Evolutionary conservation across 1,140 invertebrate genomes (phyloP), one percentile per base, ranked within the genome.

Genomic region (Drosophila varians): DNA sequence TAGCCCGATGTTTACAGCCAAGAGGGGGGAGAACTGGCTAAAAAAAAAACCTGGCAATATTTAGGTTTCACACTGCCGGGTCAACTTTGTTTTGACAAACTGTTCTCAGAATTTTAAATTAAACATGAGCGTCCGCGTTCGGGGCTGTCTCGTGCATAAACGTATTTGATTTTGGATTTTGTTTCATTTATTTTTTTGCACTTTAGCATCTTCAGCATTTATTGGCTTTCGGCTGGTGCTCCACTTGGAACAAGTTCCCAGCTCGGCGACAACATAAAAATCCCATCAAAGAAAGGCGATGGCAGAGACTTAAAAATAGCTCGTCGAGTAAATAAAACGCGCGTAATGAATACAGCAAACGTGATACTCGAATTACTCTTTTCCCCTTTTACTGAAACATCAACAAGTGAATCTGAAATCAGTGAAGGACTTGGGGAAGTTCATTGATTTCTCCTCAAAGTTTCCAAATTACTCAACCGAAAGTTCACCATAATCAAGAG

Each of bases 331-430:
- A 77, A 79, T 62, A 69, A 77, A 79, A 68, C 26, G 45, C 31
- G 26, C 55, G 75, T 58, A 57, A 77, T 65, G 56, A 54, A 14
- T 53, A 43, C 36, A 62, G 69, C 43, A 74, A 82, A 82, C 77
- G 82, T 87, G 82, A 87, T 77, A 61, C 77, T 77, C 64, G 70
- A 87, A 86, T 77, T 55, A 69, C 42, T 57, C 48, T 77, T 58
- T 75, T 62, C 2, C 9, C 9, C 9, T 28, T 76, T 79, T 83
- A 45, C 68, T 61, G 34, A 23, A 28, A 8, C 7, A 11, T 25
- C 38, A 71, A 48, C 71, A 65, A 77, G 77, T 77, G 64, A 66
- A 68, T 76, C 46, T 68, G 53, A 56, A 54, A 34, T 31, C 34
- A 43, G 11, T 18, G n/a, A 43, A 23, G 36, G 31, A 60, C 48